Conservation (phyloP, 2,113 vertebrate species). For the Erythrolamprus reginae region DNA sequence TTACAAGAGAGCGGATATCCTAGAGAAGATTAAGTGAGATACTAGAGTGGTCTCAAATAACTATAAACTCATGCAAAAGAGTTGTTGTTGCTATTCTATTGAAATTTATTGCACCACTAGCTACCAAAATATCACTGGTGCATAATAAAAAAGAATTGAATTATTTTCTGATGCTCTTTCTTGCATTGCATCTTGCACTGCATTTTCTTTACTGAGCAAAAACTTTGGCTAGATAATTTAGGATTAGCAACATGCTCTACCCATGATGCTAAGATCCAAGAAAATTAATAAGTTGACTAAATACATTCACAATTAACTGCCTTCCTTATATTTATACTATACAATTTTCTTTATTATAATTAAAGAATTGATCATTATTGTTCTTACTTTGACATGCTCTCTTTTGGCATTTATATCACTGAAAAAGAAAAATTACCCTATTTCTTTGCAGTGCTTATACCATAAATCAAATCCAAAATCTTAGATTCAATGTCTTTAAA, state of each 20-base stretch:
- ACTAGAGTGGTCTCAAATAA: background rate
- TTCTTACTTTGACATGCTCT: background rate
- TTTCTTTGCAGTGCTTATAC: background rate
- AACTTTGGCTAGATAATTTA: background rate
- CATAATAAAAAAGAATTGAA: background rate
- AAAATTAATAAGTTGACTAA: background rate
- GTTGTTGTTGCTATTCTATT: background rate
- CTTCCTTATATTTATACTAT: background rate
- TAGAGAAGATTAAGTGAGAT: background rate
- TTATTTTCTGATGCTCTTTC: background rate
- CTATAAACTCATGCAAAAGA: background rate
- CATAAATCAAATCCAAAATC: background rate
- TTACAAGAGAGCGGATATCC: background rate
- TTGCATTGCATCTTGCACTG: background rate
- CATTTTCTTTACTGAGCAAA: background rate
- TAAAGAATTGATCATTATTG: background rate
- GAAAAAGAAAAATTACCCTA: background rate
- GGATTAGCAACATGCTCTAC: background rate
- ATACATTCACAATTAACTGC: background rate
- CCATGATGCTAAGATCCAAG: background rate
- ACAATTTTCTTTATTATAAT: background rate
- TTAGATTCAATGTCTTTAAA: background rate
- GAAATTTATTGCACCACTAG: background rate
- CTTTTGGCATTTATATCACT: background rate
- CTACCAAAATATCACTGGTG: background rate